Evolutionary conservation across 2,113 vertebrate genomes (phyloP).

Genomic region (human (Homo sapiens)): GRCh38 chr12:96918001-96918500

Average conservation of each 20-base stretch:
- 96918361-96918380: not conserved
- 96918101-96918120: not conserved
- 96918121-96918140: constrained; percentile 12
- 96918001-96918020: not conserved
- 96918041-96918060: not conserved
- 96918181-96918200: not conserved
- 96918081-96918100: not conserved
- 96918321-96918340: not conserved
- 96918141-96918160: not conserved
- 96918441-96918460: not conserved
- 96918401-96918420: not conserved
- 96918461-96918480: not conserved
- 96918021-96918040: not conserved
- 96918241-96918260: constrained; percentile 11
- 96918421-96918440: not conserved
- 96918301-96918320: not conserved
- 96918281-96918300: not conserved
- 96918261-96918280: constrained; percentile 44
- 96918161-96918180: not conserved
- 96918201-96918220: constrained; percentile 32
- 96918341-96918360: not conserved
- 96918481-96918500: not conserved
- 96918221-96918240: not conserved
- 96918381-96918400: not conserved
- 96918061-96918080: not conserved